Percentiles rank a stretch among this genome's conserved stretches.
phyloP scores from a whole-genome alignment of 2,888 invertebrate genomes.

The Patella ulyssiponensis region DNA sequence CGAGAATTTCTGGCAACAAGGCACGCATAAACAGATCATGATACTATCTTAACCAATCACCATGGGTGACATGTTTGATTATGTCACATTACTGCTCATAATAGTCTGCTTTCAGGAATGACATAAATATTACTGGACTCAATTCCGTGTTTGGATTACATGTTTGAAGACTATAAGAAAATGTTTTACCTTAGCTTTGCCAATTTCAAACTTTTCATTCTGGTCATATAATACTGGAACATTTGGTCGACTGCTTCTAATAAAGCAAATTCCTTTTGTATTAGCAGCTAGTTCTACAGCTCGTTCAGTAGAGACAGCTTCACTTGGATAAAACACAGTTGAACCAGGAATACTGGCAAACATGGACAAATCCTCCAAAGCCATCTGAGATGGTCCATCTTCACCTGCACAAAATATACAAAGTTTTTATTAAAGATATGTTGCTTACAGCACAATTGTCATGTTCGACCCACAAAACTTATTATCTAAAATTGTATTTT shows the following conservation, averaged over 20 bases:
- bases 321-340: constrained; percentile 82
- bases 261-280: constrained; percentile 94
- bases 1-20: no score
- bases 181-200: constrained; percentile 74
- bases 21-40: no score
- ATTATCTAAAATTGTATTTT: no score
- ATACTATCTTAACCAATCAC: no score
- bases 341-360: constrained; percentile 90
- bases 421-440: neutral
- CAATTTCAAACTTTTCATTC: constrained; percentile 84
- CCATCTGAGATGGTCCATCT: constrained; percentile 99
- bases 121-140: no score
- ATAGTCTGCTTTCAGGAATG: neutral
- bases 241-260: constrained; percentile 94
- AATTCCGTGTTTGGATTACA: neutral
- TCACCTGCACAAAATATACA: constrained; percentile 75
- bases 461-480: no score
- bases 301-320: constrained; percentile 95
- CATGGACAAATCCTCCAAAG: constrained; percentile 96
- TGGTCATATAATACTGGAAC: constrained; percentile 89
- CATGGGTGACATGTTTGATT: no score
- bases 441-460: neutral
- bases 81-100: neutral
- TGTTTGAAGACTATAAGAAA: neutral
- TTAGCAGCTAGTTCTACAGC: constrained; percentile 97